Base-by-base conservation (phyloP, 2,888 invertebrate species). In the Eremobia ochroleuca region DNA sequence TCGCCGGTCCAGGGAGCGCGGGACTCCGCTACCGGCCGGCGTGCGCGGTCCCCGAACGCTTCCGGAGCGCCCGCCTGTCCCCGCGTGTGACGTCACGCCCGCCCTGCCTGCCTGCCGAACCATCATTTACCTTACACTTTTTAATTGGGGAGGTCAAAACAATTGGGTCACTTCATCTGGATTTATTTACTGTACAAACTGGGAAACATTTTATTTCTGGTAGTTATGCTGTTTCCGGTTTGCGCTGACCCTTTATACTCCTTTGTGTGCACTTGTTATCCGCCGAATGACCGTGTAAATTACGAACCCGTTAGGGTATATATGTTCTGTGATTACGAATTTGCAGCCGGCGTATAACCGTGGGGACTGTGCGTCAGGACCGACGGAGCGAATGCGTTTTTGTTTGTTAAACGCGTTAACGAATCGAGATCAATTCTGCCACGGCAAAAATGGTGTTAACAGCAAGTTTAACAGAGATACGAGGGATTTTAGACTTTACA, bases 141-240 rank as follows among this genome's bases (percentile, higher is more conserved):
- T 96, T 96, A 96, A 97, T 96, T 96, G 95, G 94, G 90, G 94
- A 96, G 96, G 96, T 95, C 96, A 91, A 91, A 95, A 94, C 94
- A 97, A 96, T 96, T 96, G 94, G 96, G 96, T 95, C 95, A 91
- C 89, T 91, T 87, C 87, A 91, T 88, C 91, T 93, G 91, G 93
- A 94, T 95, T 96, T 95, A 93, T 92, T 92, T 93, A 88, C 88
- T 90, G 89, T 90, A 86, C 86, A 92, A 91, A 91, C 88, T 91
- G 90, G 89, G 85, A 90, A 92, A 89, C 77, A 85, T 90, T 91
- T 90, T 88, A 90, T 91, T 90, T 92, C 88, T 79, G 86, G 72
- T 85, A 82, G 85, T 87, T 85, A 87, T 84, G 85, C 84, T 75
- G 85, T 85, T 91, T 92, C 92, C 92, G 91, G 88, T 90, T 83